phyloP scores from a whole-genome alignment of 1,140 invertebrate species.

The Microplitis mediator region DNA sequence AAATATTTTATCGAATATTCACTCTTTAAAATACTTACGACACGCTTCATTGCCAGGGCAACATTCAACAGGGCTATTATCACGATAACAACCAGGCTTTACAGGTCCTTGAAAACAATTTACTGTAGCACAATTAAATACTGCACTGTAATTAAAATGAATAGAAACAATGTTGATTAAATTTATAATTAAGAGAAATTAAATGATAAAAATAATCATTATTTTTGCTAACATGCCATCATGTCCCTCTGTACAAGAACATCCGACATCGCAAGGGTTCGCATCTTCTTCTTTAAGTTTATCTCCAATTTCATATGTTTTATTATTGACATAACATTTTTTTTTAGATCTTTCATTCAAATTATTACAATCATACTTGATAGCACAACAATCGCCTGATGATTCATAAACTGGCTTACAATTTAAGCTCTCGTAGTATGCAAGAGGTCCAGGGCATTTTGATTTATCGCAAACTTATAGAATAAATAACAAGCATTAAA shows the following conservation, averaged over 20 bases:
- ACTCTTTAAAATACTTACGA: constrained; percentile 35
- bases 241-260: not conserved
- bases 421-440: constrained; percentile 6
- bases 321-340: not conserved
- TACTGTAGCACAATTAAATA: no score
- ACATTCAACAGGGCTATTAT: constrained; percentile 15
- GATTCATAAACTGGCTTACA: constrained; percentile 11
- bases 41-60: constrained; percentile 35
- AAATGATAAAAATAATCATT: no score
- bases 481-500: no score
- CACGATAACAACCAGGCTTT: constrained; percentile 32
- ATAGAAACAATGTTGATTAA: no score
- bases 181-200: no score
- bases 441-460: constrained; percentile 13
- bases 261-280: not conserved
- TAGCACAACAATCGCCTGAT: not conserved
- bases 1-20: not conserved
- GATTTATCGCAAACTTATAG: not conserved
- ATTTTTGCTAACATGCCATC: not conserved
- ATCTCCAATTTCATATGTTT: not conserved
- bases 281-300: not conserved
- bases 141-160: no score
- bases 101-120: no score
- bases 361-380: constrained; percentile 17
- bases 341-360: not conserved